phyloP scores from a whole-genome alignment of 2,113 vertebrate genomes.

The Ondatra zibethicus region DNA sequence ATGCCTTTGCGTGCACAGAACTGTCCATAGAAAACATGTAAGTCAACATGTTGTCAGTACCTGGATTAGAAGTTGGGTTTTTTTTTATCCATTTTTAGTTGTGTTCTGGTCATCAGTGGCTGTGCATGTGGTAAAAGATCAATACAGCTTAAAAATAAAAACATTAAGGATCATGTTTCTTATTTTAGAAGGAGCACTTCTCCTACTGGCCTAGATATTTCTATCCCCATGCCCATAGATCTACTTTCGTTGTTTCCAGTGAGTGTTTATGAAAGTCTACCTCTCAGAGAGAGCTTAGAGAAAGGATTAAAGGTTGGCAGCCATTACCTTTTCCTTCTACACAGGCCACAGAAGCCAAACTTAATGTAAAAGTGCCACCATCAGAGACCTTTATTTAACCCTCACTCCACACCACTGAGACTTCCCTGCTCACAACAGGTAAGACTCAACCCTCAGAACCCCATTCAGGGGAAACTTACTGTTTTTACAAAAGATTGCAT shows the following conservation, averaged over 20 bases:
- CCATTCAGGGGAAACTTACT: conserved; percentile 64
- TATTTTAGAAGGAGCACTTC: conserved; percentile 19
- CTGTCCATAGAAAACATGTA: background rate
- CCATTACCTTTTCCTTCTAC: conserved; percentile 11
- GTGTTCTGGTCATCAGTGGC: background rate
- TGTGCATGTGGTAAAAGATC: background rate
- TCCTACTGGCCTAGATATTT: background rate
- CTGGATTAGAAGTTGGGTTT: background rate
- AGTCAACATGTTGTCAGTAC: background rate
- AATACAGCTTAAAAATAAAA: conserved; percentile 33
- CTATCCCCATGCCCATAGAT: background rate
- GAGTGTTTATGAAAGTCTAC: background rate
- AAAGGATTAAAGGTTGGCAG: conserved; percentile 34
- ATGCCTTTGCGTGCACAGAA: background rate
- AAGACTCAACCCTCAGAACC: conserved; percentile 70
- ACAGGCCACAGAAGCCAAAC: background rate
- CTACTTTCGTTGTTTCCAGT: conserved; percentile 30
- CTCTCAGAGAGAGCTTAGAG: conserved; percentile 56
- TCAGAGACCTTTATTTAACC: conserved; percentile 73
- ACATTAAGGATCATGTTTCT: background rate
- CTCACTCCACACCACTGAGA: conserved; percentile 56
- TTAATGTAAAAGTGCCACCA: conserved; percentile 22
- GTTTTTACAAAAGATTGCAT: conserved; percentile 70
- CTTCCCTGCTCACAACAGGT: conserved; percentile 67
- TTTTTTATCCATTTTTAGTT: background rate